Conservation (phyloP, 2,888 invertebrate genomes). For the Entomobrya proxima region DNA sequence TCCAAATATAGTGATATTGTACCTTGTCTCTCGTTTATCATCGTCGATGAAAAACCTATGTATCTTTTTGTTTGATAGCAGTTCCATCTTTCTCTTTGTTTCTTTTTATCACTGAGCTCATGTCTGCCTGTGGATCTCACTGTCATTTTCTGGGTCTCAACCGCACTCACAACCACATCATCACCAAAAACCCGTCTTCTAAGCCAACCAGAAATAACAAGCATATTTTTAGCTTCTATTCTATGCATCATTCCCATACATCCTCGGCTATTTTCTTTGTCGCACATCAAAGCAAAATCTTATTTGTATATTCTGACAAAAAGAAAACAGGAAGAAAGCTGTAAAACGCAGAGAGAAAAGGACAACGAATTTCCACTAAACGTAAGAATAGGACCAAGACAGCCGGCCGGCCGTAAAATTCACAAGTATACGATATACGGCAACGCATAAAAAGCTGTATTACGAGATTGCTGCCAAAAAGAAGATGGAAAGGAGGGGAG, state of each 20-base stretch:
- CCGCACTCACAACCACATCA: not conserved
- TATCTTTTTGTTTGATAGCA: not conserved
- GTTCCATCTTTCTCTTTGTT: not conserved
- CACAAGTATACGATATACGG: too few species aligned
- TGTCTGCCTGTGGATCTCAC: slow-evolving; percentile 2
- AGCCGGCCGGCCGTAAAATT: too few species aligned
- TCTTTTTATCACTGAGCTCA: not conserved
- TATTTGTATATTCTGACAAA: slow-evolving; percentile 1
- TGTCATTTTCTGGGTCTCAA: not conserved
- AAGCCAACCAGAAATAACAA: not conserved
- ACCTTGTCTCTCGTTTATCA: too few species aligned
- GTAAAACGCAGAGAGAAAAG: not conserved
- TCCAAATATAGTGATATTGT: too few species aligned
- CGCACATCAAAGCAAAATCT: not conserved
- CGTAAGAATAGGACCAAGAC: too few species aligned
- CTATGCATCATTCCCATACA: too few species aligned
- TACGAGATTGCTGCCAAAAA: not conserved
- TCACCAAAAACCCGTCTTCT: not conserved
- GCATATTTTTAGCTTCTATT: not conserved
- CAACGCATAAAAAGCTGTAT: not conserved
- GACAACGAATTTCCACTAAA: too few species aligned
- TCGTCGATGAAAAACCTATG: not conserved
- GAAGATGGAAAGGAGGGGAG: not conserved
- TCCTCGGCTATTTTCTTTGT: too few species aligned
- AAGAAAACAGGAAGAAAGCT: not conserved